These are phyloP conservation scores for Tanaodytes sp. DNA, from an alignment of 2,888 invertebrate species.

Conservation along the genomic window DNA sequence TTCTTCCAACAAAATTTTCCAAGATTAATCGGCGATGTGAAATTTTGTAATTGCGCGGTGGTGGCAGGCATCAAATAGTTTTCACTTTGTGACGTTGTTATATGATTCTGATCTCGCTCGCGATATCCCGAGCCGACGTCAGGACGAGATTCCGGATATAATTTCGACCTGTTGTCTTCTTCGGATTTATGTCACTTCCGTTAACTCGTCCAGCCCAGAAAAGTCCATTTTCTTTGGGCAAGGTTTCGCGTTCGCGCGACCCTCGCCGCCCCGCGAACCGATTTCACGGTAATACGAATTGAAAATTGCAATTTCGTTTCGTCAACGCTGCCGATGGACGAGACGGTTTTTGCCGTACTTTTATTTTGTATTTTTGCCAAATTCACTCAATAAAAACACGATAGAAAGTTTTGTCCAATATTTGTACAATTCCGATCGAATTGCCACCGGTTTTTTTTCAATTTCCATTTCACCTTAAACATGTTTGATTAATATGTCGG, in stretches of 20 bases:
- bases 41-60: slow-evolving; percentile 8
- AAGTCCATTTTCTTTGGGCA: slow-evolving; percentile 42
- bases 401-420: not conserved
- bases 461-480: too few relatives aligned
- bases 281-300: slow-evolving; percentile 38
- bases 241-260: slow-evolving; percentile 20
- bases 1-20: not conserved
- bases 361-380: slow-evolving; percentile 24
- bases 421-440: not conserved
- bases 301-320: slow-evolving; percentile 38
- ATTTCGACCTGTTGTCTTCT: slow-evolving; percentile 51
- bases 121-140: slow-evolving; percentile 27
- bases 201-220: slow-evolving; percentile 35
- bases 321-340: slow-evolving; percentile 31
- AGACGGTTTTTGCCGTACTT: too few relatives aligned
- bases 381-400: slow-evolving; percentile 6
- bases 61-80: slow-evolving; percentile 27
- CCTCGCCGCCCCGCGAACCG: slow-evolving; percentile 20
- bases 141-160: slow-evolving; percentile 46
- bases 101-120: slow-evolving; percentile 7
- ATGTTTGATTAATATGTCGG: too few relatives aligned
- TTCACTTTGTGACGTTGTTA: slow-evolving; percentile 18
- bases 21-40: too few relatives aligned
- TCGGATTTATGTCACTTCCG: slow-evolving; percentile 50
- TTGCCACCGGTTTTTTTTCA: too few relatives aligned